Conservation (phyloP, 2,797 vertebrate species). For the Threskiornis aethiopicus region DNA sequence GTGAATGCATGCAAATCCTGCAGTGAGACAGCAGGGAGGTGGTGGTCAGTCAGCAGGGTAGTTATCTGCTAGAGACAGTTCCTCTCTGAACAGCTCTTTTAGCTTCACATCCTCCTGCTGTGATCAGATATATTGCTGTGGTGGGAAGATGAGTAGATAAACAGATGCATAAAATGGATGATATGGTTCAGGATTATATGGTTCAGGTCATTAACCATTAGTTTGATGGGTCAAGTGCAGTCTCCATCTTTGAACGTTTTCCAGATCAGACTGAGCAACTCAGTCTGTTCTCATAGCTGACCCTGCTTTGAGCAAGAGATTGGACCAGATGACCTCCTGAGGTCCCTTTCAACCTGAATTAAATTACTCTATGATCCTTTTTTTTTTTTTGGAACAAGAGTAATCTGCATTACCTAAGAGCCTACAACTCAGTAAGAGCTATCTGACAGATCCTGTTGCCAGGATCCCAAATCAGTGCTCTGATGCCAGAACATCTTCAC, state of each 20-base stretch:
- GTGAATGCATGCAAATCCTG: background rate
- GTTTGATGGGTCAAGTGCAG: background rate
- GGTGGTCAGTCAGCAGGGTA: background rate
- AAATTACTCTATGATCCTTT: background rate
- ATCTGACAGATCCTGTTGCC: background rate
- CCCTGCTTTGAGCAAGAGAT: background rate
- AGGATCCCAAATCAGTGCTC: background rate
- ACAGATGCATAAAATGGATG: background rate
- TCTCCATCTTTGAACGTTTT: background rate
- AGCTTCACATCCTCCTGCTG: background rate
- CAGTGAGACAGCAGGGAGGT: background rate
- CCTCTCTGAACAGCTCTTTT: background rate
- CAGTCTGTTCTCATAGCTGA: background rate
- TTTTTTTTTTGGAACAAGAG: background rate
- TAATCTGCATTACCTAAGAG: background rate
- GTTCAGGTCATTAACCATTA: background rate
- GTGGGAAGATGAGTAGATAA: background rate
- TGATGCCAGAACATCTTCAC: background rate
- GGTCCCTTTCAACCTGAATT: background rate
- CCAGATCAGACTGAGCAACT: background rate
- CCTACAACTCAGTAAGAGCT: background rate
- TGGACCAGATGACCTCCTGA: background rate
- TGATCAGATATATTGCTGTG: background rate
- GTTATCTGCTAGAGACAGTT: background rate
- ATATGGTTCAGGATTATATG: background rate